These are phyloP conservation scores for Isaurus tuberculatus DNA, from an alignment of 92 coral and sea anemone species.

Conservation along the genomic window DNA sequence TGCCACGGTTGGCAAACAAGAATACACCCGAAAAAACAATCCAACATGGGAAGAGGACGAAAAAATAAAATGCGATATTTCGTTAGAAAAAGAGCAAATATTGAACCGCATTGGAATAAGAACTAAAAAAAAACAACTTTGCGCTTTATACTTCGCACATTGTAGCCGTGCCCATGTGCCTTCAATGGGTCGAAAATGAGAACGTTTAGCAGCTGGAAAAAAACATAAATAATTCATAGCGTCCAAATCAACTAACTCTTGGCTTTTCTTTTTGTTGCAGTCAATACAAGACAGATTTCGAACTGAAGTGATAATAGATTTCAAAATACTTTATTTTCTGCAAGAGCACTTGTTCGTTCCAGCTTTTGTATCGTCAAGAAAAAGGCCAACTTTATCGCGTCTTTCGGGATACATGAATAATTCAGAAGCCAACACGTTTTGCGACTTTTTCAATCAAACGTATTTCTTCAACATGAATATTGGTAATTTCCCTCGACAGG, in stretches of 20 bases:
- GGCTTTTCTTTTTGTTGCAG: constrained; percentile 31
- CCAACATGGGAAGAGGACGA: neutral
- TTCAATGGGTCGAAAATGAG: constrained; percentile 27
- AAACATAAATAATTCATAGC: constrained; percentile 38
- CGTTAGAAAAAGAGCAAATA: neutral
- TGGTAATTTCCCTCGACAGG: neutral
- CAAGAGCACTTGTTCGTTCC: neutral
- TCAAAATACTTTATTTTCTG: neutral
- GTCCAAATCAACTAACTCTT: constrained; percentile 38
- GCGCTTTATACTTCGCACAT: neutral
- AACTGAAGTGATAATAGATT: neutral
- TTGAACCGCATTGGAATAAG: neutral
- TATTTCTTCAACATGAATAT: neutral
- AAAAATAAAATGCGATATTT: neutral
- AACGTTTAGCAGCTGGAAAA: constrained; percentile 37
- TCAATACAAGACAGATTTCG: neutral
- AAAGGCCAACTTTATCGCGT: constrained; percentile 25
- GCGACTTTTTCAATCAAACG: constrained; percentile 16
- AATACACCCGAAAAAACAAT: neutral
- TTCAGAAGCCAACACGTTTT: constrained; percentile 66
- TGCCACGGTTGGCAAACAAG: neutral
- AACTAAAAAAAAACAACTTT: neutral
- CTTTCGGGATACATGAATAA: constrained; percentile 74
- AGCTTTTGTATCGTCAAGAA: neutral
- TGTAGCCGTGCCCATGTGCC: neutral